phyloP scores from a whole-genome alignment of 2,113 vertebrate genomes.

The Chrysemys picta region DNA sequence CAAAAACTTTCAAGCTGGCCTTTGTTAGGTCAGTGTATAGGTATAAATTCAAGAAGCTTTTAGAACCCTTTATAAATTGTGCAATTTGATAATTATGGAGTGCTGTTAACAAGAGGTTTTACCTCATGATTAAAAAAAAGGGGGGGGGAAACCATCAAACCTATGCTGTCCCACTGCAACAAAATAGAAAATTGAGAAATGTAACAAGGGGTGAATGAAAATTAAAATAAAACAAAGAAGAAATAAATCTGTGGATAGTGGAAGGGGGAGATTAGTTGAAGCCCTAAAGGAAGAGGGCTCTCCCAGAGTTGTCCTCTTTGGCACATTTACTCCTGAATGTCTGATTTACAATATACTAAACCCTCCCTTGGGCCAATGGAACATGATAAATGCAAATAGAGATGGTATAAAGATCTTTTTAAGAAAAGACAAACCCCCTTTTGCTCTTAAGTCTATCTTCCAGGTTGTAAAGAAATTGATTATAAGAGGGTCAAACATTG shows the following conservation, averaged over 20 bases:
- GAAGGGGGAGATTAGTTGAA: not conserved
- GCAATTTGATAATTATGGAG: constrained; percentile 8
- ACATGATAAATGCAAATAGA: not conserved
- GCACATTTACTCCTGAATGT: not conserved
- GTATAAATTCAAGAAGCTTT: constrained; percentile 11
- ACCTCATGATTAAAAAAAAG: not conserved
- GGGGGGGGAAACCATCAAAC: not conserved
- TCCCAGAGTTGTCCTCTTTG: not conserved
- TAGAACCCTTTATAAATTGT: not conserved
- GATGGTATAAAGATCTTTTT: not conserved
- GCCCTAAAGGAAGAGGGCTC: not conserved
- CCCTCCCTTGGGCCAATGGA: not conserved
- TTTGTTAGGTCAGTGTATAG: constrained; percentile 48
- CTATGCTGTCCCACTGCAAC: not conserved
- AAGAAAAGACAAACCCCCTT: not conserved
- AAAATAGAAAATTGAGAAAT: not conserved
- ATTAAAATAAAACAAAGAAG: not conserved
- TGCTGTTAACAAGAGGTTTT: not conserved
- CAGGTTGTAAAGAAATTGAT: not conserved
- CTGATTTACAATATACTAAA: not conserved
- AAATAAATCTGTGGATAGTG: not conserved
- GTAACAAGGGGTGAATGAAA: not conserved
- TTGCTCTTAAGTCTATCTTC: not conserved
- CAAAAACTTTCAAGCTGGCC: constrained; percentile 40
- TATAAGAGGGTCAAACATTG: not conserved